Base-by-base conservation (phyloP, 2,113 vertebrate species). In the Psephotus haematonotus region DNA sequence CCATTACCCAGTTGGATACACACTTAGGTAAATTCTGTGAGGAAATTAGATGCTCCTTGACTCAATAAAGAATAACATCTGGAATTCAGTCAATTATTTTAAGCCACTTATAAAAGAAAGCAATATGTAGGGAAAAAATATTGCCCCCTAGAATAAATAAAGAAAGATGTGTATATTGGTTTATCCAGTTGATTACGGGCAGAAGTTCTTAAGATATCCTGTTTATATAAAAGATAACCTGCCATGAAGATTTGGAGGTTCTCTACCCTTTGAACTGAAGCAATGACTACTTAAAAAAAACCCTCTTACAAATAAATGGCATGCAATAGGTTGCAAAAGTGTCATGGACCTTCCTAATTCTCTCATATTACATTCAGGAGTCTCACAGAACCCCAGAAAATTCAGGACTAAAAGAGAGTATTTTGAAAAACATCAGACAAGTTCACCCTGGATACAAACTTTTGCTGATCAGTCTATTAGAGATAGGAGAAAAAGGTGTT, bases 1-100 rank as follows among this genome's bases (percentile, higher is more conserved):
- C 87, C 53, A 75, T 92, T 91, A 93, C 47, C 55, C 94, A 91
- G 88, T 33, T 93, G 91, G 94, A 95, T 60, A 67, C 33, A 22
- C 74, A 79, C 77, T 93, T 57, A 47, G 31, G 65, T 82, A 92
- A 90, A 88, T 82, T 75, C 41, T 60, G 52, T 22, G 52, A 95
- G 75, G 78, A 95, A 94, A 95, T 92, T 35, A 79, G 47, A 79
- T 76, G 49, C 52, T 85, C 55, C 77, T 91, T 82, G 49, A 91
- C 62, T 96, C 89, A 91, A 57, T 76, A 50, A 88, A 41, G 53
- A 59, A 74, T 62, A 79, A 68, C 60, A 75, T 64, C 74, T 95
- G 62, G 68, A 46, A 78, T 79, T 82, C 46, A 75, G 52, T 89
- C 47, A 68, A 65, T 85, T 93, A 82, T 71, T 90, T 63, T 4